These are phyloP conservation scores for Odontocolon sp. DNA, from an alignment of 2,888 invertebrate species.

Conservation along the genomic window DNA sequence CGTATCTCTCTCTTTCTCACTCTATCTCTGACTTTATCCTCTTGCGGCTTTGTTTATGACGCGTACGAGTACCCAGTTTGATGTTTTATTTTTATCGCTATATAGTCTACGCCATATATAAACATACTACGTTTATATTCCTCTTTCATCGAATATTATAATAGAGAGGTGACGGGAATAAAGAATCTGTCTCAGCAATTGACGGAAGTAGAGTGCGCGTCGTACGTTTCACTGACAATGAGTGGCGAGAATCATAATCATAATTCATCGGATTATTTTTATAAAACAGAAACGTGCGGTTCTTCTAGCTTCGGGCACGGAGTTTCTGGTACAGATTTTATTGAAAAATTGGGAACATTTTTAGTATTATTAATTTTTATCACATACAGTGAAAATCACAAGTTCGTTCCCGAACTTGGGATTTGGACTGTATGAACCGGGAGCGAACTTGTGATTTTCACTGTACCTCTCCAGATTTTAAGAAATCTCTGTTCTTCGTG, in stretches of 20 bases:
- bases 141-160: slow-evolving; percentile 22
- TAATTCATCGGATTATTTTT: too few species aligned
- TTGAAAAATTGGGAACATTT: too few species aligned
- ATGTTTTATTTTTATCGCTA: slow-evolving; percentile 2
- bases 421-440: too few species aligned
- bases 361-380: too few species aligned
- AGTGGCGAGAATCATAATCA: slow-evolving; percentile 16
- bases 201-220: slow-evolving; percentile 33
- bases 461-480: too few species aligned
- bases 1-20: not conserved
- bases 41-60: slow-evolving; percentile 23
- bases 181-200: slow-evolving; percentile 38
- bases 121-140: slow-evolving; percentile 3
- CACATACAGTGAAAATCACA: too few species aligned
- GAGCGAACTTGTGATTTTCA: too few species aligned
- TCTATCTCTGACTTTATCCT: not conserved
- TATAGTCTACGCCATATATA: not conserved
- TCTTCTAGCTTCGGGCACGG: too few species aligned
- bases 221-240: slow-evolving; percentile 30
- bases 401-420: too few species aligned
- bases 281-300: not conserved
- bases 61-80: slow-evolving; percentile 18
- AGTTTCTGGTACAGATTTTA: too few species aligned
- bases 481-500: too few species aligned
- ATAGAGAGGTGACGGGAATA: slow-evolving; percentile 17